Conservation (phyloP, 2,888 invertebrate genomes). For the Melanostoma scalare region DNA sequence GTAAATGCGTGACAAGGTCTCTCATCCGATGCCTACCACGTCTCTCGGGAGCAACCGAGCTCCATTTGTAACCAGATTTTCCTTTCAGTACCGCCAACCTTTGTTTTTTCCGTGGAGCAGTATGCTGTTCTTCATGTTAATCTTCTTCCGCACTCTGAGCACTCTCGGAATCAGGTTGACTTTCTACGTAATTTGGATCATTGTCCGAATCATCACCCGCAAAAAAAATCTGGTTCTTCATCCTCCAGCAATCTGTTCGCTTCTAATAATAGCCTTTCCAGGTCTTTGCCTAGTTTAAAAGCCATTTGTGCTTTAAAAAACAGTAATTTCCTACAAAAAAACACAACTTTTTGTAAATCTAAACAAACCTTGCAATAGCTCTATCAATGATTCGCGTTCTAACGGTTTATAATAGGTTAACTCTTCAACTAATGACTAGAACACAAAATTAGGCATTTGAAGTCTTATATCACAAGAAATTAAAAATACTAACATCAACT, state of each 20-base stretch:
- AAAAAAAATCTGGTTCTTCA: slow-evolving; percentile 36
- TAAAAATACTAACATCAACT: no score
- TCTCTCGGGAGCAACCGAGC: slow-evolving; percentile 29
- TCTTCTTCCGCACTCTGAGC: slow-evolving; percentile 26
- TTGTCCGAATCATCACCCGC: slow-evolving; percentile 41
- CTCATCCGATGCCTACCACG: slow-evolving; percentile 24
- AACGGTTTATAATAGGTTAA: no score
- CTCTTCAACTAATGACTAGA: no score
- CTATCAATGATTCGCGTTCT: no score
- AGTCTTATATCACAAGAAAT: no score
- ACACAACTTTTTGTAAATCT: no score
- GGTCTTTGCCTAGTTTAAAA: slow-evolving; percentile 8
- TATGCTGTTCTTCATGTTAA: slow-evolving; percentile 17
- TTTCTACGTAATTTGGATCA: slow-evolving; percentile 31
- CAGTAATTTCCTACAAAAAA: no score
- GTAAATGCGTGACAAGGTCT: slow-evolving; percentile 27
- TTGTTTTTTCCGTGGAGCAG: slow-evolving; percentile 25
- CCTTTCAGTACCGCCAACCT: slow-evolving; percentile 9
- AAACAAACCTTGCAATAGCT: no score
- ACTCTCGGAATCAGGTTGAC: no score
- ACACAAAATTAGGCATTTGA: no score
- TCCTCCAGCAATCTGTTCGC: slow-evolving; percentile 19
- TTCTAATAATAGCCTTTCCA: slow-evolving; percentile 39
- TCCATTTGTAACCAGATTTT: slow-evolving; percentile 32
- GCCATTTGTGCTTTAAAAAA: no score